Base-by-base conservation (phyloP, 2,888 invertebrate species). In the Drosophila merina region DNA sequence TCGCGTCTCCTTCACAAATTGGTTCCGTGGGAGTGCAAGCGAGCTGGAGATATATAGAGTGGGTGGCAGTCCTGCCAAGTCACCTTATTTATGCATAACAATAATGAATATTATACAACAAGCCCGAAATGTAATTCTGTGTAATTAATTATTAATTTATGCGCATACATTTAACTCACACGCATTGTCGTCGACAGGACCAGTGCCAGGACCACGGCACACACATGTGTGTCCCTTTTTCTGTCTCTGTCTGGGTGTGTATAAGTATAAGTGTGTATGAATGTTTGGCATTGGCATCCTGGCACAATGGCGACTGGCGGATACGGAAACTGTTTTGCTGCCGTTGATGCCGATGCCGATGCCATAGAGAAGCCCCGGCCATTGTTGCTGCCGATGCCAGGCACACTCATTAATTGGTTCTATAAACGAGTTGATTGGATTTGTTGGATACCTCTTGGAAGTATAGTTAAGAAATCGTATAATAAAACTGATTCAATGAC, bases 121-220 rank as follows among this genome's bases (percentile, higher is more conserved):
- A 88, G 84, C 84, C 86, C 88, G 79, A 89, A 89, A 89, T 89
- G 90, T 89, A 89, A 89, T 89, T 89, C 89, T 89, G 83, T 90
- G 89, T 89, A 89, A 89, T 89, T 89, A 89, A 89, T 89, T 89
- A 89, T 89, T 89, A 89, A 89, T 89, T 89, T 90, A 89, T 89
- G 90, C 89, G 89, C 89, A 89, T 89, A 89, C 88, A 89, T 89
- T 90, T 88, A 85, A 86, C 79, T 87, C 87, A 76, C 86, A 83
- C 86, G 85, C 85, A 88, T 85, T 85, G 79, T 86, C 84, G 81
- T 82, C 83, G 84, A 79, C 82, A 81, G 76, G 72, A 54, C 31
- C 36, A 57, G 50, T 28, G 54, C 52, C 66, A 56, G 45, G 36
- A 64, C 75, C 55, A 54, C 38, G 44, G 5, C n/a, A 36, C n/a